Evolutionary conservation across 2,113 vertebrate genomes (phyloP), one percentile per base, ranked within the genome.

Genomic region (Ranitomeya variabilis): DNA sequence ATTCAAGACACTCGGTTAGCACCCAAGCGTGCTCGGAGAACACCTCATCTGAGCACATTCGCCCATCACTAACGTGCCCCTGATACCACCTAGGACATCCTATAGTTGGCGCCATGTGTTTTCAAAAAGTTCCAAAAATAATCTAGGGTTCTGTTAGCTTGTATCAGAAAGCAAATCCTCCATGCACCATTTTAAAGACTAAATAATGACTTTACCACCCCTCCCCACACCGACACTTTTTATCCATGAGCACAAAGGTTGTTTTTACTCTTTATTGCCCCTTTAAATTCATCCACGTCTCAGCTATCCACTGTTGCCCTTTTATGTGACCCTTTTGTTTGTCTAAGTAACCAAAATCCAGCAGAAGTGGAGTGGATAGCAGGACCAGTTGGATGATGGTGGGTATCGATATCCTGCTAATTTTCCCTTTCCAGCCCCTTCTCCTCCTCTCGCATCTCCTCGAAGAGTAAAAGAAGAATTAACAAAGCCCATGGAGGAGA

Each of bases 401-500:
- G 31, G 78, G 86, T 87, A 87, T 57, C 52, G 54, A 81, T 57
- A 85, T 78, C 31, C 59, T 54, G 69, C 81, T 76, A 84, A 89
- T 89, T 88, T 89, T 60, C 71, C 71, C 5, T 45, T 83, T n/a
- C 45, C 80, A 78, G 59, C 81, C 81, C 23, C 60, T 23, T 84
- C 82, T 89, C 87, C 87, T 89, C 81, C 87, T 89, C 87, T 89
- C 62, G 45, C n/a, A 89, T 89, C 81, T 89, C 18, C 37, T 79
- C 60, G 23, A 79, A 19, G 51, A 79, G 51, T 15, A 67, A 85
- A 85, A 69, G 60, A 84, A 84, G 67, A 57, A 55, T 85, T 18
- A 93, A 90, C 89, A 88, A 87, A 85, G 84, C 64, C 85, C 51
- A 12, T 8, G 26, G 21, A 91, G 90, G 83, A 80, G 92, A 90